Evolutionary conservation across 2,113 vertebrate genomes (phyloP).

Genomic region (Hyperoodon ampullatus): DNA sequence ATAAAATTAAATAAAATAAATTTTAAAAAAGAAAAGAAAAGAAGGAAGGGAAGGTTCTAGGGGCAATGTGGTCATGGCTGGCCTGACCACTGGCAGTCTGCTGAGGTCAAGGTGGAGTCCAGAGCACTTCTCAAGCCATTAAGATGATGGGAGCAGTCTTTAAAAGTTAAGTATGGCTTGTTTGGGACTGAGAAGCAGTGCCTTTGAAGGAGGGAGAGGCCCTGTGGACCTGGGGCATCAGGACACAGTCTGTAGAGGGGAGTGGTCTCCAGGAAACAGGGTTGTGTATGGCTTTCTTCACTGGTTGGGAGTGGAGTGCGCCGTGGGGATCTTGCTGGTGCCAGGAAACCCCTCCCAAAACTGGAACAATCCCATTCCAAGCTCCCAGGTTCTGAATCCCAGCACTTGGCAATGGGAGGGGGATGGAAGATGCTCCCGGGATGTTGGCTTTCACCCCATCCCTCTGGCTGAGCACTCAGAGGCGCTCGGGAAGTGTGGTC

Average conservation of each 20-base stretch:
- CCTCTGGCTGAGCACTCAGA: not conserved
- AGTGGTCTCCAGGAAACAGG: not conserved
- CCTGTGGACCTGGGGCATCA: not conserved
- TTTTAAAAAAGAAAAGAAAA: not conserved
- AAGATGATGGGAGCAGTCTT: not conserved
- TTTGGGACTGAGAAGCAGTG: not conserved
- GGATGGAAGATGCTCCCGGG: not conserved
- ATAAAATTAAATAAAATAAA: no score
- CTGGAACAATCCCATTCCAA: not conserved
- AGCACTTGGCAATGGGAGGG: not conserved
- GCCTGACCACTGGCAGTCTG: not conserved
- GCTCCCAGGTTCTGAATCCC: not conserved
- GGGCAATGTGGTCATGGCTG: not conserved
- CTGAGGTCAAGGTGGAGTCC: not conserved
- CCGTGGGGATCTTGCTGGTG: not conserved
- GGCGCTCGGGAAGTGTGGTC: not conserved
- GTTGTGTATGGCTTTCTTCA: not conserved
- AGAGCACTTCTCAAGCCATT: not conserved
- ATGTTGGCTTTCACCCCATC: not conserved
- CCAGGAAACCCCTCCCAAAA: not conserved
- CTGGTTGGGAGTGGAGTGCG: not conserved
- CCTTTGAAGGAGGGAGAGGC: not conserved
- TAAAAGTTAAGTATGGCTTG: not conserved
- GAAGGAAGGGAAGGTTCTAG: not conserved
- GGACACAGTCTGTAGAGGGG: not conserved